phyloP scores from a whole-genome alignment of 1,140 invertebrate species.

The Aphelenchoides besseyi region DNA sequence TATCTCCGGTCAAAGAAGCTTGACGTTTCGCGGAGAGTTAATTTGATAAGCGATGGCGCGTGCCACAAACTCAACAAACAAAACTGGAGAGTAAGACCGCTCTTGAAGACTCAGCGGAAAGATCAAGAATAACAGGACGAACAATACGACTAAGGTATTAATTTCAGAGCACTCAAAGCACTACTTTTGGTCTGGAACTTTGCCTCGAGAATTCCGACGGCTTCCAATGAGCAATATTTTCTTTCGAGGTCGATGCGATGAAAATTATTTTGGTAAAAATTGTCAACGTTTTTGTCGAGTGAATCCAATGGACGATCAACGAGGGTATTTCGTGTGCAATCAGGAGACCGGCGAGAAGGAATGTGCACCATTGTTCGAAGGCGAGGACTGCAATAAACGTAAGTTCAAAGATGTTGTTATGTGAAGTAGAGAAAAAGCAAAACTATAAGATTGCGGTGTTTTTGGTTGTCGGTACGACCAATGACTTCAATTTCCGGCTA shows the following conservation, averaged over 20 bases:
- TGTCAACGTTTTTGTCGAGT: background rate
- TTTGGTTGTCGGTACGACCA: no score
- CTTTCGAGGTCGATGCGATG: background rate
- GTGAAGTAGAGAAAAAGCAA: no score
- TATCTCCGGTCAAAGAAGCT: no score
- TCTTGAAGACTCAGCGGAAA: no score
- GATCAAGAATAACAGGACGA: no score
- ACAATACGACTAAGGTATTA: no score
- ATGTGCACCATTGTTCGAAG: background rate
- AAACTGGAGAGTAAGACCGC: background rate
- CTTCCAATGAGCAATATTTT: background rate
- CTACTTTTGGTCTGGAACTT: background rate
- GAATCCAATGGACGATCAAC: background rate
- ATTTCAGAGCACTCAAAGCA: no score
- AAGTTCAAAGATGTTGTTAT: background rate
- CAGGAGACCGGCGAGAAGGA: background rate
- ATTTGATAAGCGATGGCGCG: background rate
- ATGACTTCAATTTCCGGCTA: background rate
- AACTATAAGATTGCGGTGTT: no score
- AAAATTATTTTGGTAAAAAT: background rate
- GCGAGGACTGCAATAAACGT: background rate
- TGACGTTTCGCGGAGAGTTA: no score
- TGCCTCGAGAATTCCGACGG: background rate
- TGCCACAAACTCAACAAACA: background rate
- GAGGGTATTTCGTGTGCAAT: background rate